Conservation (phyloP, 2,797 vertebrate species). For the Scolopax rusticola region DNA sequence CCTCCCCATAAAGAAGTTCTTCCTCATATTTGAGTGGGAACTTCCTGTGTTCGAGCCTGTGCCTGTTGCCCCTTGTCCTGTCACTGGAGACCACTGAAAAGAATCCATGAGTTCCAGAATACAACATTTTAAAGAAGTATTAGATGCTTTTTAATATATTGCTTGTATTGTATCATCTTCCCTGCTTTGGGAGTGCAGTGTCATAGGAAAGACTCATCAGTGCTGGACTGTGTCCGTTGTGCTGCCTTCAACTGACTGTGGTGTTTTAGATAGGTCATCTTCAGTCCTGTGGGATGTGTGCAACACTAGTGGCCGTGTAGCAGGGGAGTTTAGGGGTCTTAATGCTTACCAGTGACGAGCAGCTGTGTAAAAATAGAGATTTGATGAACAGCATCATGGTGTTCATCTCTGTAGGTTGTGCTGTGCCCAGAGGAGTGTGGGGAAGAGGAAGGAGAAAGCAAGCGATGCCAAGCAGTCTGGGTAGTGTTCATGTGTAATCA, state of each 20-base stretch:
- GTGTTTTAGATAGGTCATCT: not conserved
- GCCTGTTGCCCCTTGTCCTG: too few relatives aligned
- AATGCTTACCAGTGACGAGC: not conserved
- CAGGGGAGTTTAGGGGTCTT: not conserved
- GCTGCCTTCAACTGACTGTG: not conserved
- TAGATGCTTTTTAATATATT: not conserved
- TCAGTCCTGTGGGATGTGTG: not conserved
- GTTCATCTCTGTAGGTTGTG: not conserved
- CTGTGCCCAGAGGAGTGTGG: not conserved
- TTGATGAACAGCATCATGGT: fast-evolving
- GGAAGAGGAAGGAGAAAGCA: not conserved
- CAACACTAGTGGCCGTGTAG: not conserved
- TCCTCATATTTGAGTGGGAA: too few relatives aligned
- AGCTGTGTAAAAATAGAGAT: not conserved
- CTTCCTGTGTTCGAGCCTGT: too few relatives aligned
- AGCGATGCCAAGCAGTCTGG: not conserved
- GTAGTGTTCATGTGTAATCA: constrained; percentile 35
- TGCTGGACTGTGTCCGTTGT: fast-evolving
- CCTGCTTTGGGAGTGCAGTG: not conserved
- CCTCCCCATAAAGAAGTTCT: too few relatives aligned
- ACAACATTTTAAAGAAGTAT: not conserved
- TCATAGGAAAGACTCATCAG: not conserved
- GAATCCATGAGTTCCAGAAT: not conserved
- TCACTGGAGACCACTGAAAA: too few relatives aligned
- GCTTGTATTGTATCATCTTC: not conserved